Evolutionary conservation across 1,140 invertebrate genomes (phyloP).

Genomic region (Trichonephila clavata): DNA sequence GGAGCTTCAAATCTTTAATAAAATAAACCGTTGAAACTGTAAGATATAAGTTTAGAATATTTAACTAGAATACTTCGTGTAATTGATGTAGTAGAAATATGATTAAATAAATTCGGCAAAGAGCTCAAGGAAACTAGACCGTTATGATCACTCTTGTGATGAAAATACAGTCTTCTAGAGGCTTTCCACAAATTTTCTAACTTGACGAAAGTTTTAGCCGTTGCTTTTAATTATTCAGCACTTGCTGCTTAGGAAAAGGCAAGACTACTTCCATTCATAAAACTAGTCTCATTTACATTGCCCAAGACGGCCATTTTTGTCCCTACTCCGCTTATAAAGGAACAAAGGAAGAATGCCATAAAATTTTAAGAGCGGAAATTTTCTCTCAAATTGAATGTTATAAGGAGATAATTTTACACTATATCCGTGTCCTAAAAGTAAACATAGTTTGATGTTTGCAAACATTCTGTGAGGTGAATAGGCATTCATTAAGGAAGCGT

Average conservation of each 20-base stretch:
- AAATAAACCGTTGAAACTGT: not conserved
- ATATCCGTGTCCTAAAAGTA: no score
- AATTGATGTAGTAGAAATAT: slow-evolving; percentile 10
- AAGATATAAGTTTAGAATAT: not conserved
- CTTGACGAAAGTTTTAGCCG: slow-evolving; percentile 1
- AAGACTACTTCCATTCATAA: not conserved
- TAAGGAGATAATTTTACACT: no score
- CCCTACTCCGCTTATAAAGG: not conserved
- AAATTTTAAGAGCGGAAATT: no score
- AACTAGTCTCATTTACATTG: not conserved
- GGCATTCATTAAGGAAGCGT: no score
- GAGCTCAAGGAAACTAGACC: slow-evolving; percentile 1
- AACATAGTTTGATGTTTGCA: no score
- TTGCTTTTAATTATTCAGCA: slow-evolving; percentile 64
- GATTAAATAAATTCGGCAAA: slow-evolving; percentile 46
- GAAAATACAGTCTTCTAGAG: slow-evolving; percentile 9
- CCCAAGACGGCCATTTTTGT: not conserved
- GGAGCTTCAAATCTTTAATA: not conserved
- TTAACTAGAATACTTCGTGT: not conserved
- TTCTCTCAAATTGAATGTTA: no score
- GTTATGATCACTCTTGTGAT: slow-evolving; percentile 18
- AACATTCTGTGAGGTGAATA: no score
- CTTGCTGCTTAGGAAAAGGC: not conserved
- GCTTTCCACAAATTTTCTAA: slow-evolving; percentile 11
- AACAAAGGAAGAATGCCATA: no score